Base-by-base conservation (phyloP, 2,888 invertebrate species). In the Anthophora plumipes region DNA sequence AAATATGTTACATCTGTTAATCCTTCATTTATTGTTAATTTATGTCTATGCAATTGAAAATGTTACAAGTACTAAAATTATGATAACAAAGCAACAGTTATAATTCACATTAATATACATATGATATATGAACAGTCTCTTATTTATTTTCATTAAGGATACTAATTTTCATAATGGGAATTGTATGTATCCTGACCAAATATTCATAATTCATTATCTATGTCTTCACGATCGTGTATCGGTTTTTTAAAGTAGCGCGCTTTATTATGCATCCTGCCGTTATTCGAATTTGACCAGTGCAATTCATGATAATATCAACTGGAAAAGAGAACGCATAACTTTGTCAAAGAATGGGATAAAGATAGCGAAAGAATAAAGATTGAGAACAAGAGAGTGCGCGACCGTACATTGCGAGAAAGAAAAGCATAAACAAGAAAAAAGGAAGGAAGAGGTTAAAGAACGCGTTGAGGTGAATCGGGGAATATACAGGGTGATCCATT, bases 361-460 rank as follows among this genome's bases (percentile, higher is more conserved):
- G 46, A 57, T 41, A 57, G 57, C 25, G 8, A 31, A 39, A 50
- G 39, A 22, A 25, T 61, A 20, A 31, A 0, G 25, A 67, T 67
- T 5, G 25, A 17, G 66, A 59, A 57, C 11, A 37, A 57, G 46
- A 66, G 20, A 54, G 25, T 22, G 37, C 12, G 43, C 11, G 37
- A 20, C 14, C 20, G 31, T 11, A 12, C 31, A 25, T 48, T 22
- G 37, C 12, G 55, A 74, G 55, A 63, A 48, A 43, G 67, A 46
- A 25, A 55, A 25, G 55, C 12, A 52, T 46, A 39, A 52, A 75
- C 22, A 54, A 48, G 54, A 68, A 50, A 57, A 37, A 75, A 55
- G 63, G 17, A 41, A n/a, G 11, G 20, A 22, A 50, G 60, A 79
- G 79, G 79, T 79, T 71, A 79, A 79, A 80, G 79, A 79, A 80